Evolutionary conservation across 2,888 invertebrate genomes (phyloP), one percentile per base, ranked within the genome.

Genomic region (Drosophila suboccidentalis): DNA sequence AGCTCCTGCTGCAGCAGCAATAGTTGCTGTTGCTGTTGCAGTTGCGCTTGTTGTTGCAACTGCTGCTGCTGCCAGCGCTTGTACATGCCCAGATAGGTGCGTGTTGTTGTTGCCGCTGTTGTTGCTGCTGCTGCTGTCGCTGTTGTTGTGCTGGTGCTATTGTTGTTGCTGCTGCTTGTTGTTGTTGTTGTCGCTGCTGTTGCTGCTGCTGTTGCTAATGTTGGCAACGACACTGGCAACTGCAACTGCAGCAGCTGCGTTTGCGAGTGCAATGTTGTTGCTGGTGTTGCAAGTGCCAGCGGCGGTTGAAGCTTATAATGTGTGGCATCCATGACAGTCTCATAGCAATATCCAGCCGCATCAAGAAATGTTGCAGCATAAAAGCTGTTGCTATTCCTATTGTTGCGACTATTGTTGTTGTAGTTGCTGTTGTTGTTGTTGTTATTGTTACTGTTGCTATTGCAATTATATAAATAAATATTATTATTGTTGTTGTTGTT

Each of bases 1-100:
- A 78, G 63, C 63, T 85, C 89, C 70, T 79, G 71, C 62, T 87
- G 75, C 77, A 88, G 49, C 55, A 78, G 66, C 69, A 88, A 54
- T 62, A 84, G 50, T 55, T 88, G 76, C 39, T 90, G 87, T 61
- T 89, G 90, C 69, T 80, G 85, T 22, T 82, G 75, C 75, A 85
- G 57, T 51, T 89, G 82, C 26, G 75, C 85, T 60, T 88, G 82
- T 64, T 84, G 84, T 44, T 88, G 87, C 75, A 88, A 67, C 62
- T 86, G 82, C 43, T 89, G 84, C 66, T 87, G 89, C 68, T 87
- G 89, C 85, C 87, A 75, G 64, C 88, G 87, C 77, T 90, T 79
- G 63, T 86, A 82, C 78, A 89, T 75, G 59, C 83, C 78, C 70
- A 86, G 63, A 65, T 87, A 81, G 55, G 79, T 72, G 66, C 68